These are phyloP conservation scores for Drosophila miranda DNA, from an alignment of 1,140 invertebrate genomes.

Conservation along the genomic window DNA sequence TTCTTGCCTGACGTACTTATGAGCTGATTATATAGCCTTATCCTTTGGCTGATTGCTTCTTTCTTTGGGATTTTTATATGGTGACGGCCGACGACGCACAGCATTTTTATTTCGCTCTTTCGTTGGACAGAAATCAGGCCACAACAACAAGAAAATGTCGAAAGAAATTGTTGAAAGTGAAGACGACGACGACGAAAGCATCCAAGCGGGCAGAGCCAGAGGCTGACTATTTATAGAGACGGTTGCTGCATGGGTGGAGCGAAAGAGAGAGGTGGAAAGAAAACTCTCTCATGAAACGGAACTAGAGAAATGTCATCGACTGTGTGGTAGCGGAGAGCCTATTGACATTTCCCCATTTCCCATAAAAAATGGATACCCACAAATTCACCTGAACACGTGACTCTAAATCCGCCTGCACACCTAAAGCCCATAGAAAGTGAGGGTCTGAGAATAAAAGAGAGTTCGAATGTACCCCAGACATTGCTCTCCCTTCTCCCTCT, in stretches of 20 bases:
- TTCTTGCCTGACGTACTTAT: constrained; percentile 6
- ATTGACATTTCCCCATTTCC: constrained; percentile 41
- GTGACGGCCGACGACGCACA: not conserved
- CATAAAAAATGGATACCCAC: constrained; percentile 6
- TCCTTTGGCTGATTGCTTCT: not conserved
- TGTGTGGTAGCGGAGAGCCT: not conserved
- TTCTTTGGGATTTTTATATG: constrained; percentile 21
- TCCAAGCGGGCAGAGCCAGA: constrained; percentile 15
- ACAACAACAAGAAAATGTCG: constrained; percentile 44
- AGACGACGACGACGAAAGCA: constrained; percentile 31
- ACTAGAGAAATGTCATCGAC: constrained; percentile 22
- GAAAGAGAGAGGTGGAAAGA: constrained; percentile 26
- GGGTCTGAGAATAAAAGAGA: not conserved
- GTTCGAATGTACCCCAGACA: not conserved
- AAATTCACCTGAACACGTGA: constrained; percentile 34
- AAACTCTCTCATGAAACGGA: constrained; percentile 52
- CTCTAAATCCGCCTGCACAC: constrained; percentile 17
- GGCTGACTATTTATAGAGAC: constrained; percentile 50
- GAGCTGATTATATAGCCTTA: constrained; percentile 1
- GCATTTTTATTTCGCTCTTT: constrained; percentile 24
- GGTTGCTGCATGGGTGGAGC: constrained; percentile 14
- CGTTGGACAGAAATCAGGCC: constrained; percentile 38
- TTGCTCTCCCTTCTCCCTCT: not conserved
- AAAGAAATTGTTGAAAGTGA: constrained; percentile 52
- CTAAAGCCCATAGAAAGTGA: no score